A percentile compares a stretch with the other conserved stretches of the same genome.
These are phyloP conservation scores for Lysiphlebus fabarum DNA, from an alignment of 1,140 invertebrate genomes.

Conservation along the genomic window DNA sequence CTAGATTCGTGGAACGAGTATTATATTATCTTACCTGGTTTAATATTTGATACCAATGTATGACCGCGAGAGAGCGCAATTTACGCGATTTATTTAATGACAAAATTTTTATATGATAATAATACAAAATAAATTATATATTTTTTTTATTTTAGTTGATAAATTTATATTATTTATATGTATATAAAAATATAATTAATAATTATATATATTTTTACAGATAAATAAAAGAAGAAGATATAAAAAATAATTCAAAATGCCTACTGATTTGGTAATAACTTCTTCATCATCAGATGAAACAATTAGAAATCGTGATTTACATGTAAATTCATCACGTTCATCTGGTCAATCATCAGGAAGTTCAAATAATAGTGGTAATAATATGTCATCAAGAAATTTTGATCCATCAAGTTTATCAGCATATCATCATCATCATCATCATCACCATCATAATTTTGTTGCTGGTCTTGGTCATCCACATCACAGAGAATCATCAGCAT, in stretches of 20 bases:
- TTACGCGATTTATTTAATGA: background rate
- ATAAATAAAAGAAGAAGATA: conserved; percentile 1
- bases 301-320: conserved; percentile 27
- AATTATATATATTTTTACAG: background rate
- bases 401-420: conserved; percentile 55
- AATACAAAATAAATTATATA: background rate
- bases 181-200: background rate
- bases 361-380: conserved; percentile 55
- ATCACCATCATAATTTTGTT: conserved; percentile 58
- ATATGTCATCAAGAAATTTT: conserved; percentile 57
- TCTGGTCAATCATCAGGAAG: conserved; percentile 37
- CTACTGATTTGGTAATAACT: conserved; percentile 51
- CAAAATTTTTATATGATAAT: background rate
- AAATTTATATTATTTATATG: background rate
- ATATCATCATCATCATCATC: conserved; percentile 64
- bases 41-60: conserved; percentile 12
- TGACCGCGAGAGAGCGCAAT: conserved; percentile 26
- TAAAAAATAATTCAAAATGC: conserved; percentile 41
- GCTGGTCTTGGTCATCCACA: conserved; percentile 53
- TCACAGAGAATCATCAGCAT: conserved; percentile 75
- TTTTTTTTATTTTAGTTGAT: background rate
- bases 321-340: conserved; percentile 30
- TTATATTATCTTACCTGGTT: conserved; percentile 11
- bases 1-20: conserved; percentile 27
- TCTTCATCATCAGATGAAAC: conserved; percentile 45